Evolutionary conservation across 35 echinoderm and acorn worm species (phyloP), one percentile per base, ranked within the genome.

Genomic region (Strongylocentrotus purpuratus): DNA sequence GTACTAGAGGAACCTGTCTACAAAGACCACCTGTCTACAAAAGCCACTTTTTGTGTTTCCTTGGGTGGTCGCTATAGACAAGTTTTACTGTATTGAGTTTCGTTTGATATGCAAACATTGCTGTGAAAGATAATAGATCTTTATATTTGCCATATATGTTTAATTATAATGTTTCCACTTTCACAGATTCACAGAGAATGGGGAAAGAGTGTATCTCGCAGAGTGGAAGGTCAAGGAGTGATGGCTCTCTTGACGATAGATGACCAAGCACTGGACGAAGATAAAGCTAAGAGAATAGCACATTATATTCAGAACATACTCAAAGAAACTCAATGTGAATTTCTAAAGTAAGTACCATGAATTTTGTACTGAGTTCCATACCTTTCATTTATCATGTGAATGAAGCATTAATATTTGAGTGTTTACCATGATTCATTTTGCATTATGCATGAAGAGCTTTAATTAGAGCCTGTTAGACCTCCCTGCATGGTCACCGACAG

Each of bases 221-320:
- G 88, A 46, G 90, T 87, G 32, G 97, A 97, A 78, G 97, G 97
- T 28, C 85, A 46, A 33, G 97, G 97, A 48, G 92, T 95, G 9
- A 88, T 97, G 46, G 97, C 97, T 32, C 85, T 97, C 6, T 50
- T 97, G 18, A 97, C 97, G 2, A 46, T 96, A n/a, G 97, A 97
- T 88, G 94, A 95, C 31, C 94, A 95, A 45, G 90, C 97, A 15
- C 35, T 97, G 48, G 97, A 97, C 94, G 94, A 97, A 50, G 61
- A 94, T 85, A 46, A 32, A 31, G 95, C 94, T 9, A 78, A 70
- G 9, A 93, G 89, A 22, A 94, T 97, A 32, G 95, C 95, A 35
- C 94, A 90, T 5, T 61, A 95, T 45, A 94, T 97, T n/a, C 93
- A 97, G 45, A 91, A 86, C 25, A 14, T 95, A 47, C 93, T 97